Percentiles rank a stretch among this genome's conserved stretches.
Conservation (phyloP, 2,888 invertebrate genomes). For the Leptarthrus brevirostris region DNA sequence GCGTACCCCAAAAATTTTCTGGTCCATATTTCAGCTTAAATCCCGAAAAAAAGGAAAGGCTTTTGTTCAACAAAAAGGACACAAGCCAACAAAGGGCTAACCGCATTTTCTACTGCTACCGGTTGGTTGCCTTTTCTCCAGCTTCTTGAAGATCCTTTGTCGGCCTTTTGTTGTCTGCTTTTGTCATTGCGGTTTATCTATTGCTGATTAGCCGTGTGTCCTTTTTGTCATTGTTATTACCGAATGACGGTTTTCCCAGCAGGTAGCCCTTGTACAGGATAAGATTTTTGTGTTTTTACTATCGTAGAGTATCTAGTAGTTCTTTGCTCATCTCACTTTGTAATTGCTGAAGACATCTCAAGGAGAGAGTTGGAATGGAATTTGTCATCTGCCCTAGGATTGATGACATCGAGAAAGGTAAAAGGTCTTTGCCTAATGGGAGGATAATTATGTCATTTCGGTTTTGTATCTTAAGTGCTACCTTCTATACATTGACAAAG, state of each 20-base stretch:
- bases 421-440: background rate
- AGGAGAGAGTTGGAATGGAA: constrained; percentile 3
- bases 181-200: constrained; percentile 44
- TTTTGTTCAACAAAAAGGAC: constrained; percentile 5
- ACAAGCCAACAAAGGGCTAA: constrained; percentile 41
- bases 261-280: constrained; percentile 3
- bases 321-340: background rate
- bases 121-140: background rate
- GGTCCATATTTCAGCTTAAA: constrained; percentile 36
- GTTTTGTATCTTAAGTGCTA: constrained; percentile 18
- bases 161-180: constrained; percentile 18
- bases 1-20: constrained; percentile 37
- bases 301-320: background rate
- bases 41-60: constrained; percentile 8
- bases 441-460: constrained; percentile 42
- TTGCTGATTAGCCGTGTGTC: constrained; percentile 37
- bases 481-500: constrained; percentile 4
- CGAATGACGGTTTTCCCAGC: constrained; percentile 27
- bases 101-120: constrained; percentile 37
- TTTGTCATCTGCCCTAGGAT: constrained; percentile 28
- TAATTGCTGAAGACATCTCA: background rate
- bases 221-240: constrained; percentile 40
- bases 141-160: constrained; percentile 11
- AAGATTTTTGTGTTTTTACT: constrained; percentile 28
- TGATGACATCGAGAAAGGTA: background rate